phyloP scores from a whole-genome alignment of 2,113 vertebrate species.

The Gracilinanus agilis region DNA sequence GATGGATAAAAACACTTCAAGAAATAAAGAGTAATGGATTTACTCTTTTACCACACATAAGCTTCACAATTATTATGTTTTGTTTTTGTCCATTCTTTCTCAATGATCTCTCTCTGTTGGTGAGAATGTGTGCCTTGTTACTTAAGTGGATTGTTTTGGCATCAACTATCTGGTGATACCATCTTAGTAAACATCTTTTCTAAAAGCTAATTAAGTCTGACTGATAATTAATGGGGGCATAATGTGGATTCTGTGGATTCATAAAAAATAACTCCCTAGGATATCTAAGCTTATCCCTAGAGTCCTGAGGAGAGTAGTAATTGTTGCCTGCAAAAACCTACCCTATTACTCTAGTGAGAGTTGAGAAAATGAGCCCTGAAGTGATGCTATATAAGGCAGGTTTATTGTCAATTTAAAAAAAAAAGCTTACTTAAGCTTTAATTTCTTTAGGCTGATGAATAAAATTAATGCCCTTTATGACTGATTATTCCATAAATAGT shows the following conservation, averaged over 20 bases:
- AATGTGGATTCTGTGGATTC: neutral
- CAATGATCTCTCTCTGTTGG: neutral
- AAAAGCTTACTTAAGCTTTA: neutral
- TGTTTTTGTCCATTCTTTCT: neutral
- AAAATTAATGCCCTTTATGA: neutral
- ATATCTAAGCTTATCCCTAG: neutral
- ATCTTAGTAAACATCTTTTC: neutral
- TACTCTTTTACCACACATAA: neutral
- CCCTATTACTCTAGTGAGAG: neutral
- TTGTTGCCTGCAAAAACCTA: neutral
- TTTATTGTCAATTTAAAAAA: neutral
- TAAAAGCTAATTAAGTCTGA: neutral
- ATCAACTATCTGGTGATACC: neutral
- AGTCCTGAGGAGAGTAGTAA: neutral
- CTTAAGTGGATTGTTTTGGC: neutral
- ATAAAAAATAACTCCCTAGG: neutral
- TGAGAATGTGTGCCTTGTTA: neutral
- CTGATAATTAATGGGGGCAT: neutral
- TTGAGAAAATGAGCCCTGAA: neutral
- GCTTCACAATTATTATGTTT: neutral
- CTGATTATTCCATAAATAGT: neutral
- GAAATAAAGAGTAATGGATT: neutral
- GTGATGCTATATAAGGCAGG: neutral
- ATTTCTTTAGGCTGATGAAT: neutral
- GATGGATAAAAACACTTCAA: neutral